Base-by-base conservation (phyloP, 2,888 invertebrate genomes). In the Mechanitis mazaeus region DNA sequence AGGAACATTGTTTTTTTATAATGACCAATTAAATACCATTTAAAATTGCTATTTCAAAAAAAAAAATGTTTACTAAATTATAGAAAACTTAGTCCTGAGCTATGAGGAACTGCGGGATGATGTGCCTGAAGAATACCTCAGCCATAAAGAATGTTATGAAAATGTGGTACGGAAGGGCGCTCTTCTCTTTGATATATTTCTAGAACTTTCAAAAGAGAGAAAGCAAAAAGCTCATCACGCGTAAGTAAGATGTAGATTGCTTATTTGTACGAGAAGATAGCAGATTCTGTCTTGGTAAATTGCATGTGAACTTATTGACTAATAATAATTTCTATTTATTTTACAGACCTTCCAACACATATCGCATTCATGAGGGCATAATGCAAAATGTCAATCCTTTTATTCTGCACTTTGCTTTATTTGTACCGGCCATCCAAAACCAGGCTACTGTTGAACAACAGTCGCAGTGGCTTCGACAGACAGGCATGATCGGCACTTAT, bases 401-500 rank as follows among this genome's bases (percentile, higher is more conserved):
- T 59, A 87, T 93, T 55, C 87, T 98, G 1, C 98, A 98, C 80
- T 95, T 94, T 84, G 93, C 95, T 0, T 97, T 98, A 97, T 98
- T 98, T 75, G 91, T 97, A 60, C 96, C 97, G 0, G 94, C 97
- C 0, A 88, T 98, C 55, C 91, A 95, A 91, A 95, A 95, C 0
- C 97, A 97, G 82, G 95, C 94, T 6, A 95, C 95, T 0, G 85
- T 93, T 45, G 96, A 97, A 55, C 98, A 98, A 79, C 94, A 95
- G 78, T 92, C 92, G 2, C 92, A 95, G 75, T 98, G 97, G 97
- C 89, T 97, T 50, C 91, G 93, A 1, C 92, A 92, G 0, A 46
- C 94, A 94, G 92, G 91, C 87, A 72, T 95, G 94, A 93, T 98
- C 68, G 97, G 98, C 59, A 97, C 97, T 11, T 98, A 98, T 80